Conservation (phyloP, 2,888 invertebrate species). For the Sepiola atlantica region DNA sequence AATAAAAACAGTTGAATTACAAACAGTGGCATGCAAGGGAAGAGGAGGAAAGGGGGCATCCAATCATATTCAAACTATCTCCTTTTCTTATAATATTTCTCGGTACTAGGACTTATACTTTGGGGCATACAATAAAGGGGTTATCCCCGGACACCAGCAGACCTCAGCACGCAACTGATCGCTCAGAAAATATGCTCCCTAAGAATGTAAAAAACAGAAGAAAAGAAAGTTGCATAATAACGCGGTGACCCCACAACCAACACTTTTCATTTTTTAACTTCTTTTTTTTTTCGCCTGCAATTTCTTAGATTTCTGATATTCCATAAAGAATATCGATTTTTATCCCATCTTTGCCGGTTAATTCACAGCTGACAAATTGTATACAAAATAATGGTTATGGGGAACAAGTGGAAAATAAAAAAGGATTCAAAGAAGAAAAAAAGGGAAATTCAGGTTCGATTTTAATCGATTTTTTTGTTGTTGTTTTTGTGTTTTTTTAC, state of each 20-base stretch:
- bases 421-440: neutral
- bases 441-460: neutral
- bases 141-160: too few species aligned
- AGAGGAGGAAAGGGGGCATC: too few species aligned
- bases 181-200: too few species aligned
- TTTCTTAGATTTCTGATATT: conserved; percentile 32
- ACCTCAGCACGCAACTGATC: too few species aligned
- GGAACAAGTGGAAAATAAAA: neutral
- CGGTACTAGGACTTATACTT: too few species aligned
- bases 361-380: conserved; percentile 20
- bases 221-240: neutral
- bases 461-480: neutral
- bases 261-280: neutral
- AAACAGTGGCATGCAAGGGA: too few species aligned
- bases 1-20: too few species aligned
- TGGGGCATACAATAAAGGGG: too few species aligned
- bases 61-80: too few species aligned
- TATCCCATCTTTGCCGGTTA: neutral
- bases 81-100: too few species aligned
- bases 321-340: neutral
- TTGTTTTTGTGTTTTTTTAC: neutral
- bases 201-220: too few species aligned
- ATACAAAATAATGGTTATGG: too few species aligned
- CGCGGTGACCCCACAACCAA: neutral
- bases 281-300: neutral